Percentiles rank a stretch among this genome's conserved stretches.
phyloP scores from a whole-genome alignment of 2,113 vertebrate genomes.

The Sylvilagus bachmani region DNA sequence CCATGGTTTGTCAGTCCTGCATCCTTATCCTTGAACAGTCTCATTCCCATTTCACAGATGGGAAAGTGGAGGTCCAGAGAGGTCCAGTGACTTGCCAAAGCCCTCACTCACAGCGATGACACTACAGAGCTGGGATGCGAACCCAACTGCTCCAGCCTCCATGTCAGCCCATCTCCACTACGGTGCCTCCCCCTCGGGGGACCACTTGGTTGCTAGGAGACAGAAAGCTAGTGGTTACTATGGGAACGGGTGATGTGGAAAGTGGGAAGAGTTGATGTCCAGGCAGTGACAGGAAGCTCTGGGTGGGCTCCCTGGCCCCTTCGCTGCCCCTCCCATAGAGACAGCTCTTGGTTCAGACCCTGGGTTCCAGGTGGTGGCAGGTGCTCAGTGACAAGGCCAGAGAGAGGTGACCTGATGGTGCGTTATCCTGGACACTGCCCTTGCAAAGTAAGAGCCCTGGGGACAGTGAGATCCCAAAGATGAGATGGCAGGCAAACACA shows the following conservation, averaged over 20 bases:
- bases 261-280: constrained; percentile 60
- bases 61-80: constrained; percentile 26
- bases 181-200: constrained; percentile 45
- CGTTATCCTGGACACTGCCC: neutral
- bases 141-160: constrained; percentile 52
- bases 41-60: constrained; percentile 46
- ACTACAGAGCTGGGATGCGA: constrained; percentile 13
- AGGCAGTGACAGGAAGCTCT: constrained; percentile 37
- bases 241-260: constrained; percentile 69
- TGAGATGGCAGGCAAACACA: neutral
- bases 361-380: neutral
- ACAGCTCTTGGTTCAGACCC: neutral
- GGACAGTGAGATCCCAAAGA: neutral
- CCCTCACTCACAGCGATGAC: neutral
- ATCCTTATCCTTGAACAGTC: neutral
- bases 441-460: neutral
- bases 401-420: neutral
- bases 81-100: neutral
- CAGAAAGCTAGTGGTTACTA: constrained; percentile 76
- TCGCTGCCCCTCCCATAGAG: neutral
- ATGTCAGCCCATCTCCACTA: constrained; percentile 48
- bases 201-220: constrained; percentile 80
- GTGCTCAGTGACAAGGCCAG: neutral
- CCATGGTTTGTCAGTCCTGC: neutral
- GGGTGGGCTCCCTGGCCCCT: constrained; percentile 24